Conservation (phyloP, 2,113 vertebrate genomes). For the Isichthys henryi region DNA sequence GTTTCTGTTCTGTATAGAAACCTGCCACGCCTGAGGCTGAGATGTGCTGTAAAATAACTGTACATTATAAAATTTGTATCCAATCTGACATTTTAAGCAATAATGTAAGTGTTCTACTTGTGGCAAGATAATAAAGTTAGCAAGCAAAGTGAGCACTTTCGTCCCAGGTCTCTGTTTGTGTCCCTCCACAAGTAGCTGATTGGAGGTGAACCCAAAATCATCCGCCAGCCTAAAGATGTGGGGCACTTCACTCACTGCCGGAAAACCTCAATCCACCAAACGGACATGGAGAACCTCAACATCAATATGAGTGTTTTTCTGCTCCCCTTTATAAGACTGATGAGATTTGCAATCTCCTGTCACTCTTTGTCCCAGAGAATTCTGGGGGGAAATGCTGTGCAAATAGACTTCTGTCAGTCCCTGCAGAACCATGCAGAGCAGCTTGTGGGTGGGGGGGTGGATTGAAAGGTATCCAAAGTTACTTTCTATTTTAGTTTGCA, state of each 20-base stretch:
- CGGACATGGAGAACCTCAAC: neutral
- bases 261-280: neutral
- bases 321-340: neutral
- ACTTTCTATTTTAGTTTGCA: neutral
- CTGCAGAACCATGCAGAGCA: neutral
- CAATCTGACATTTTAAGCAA: constrained; percentile 26
- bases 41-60: constrained; percentile 22
- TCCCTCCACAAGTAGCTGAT: neutral
- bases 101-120: constrained; percentile 21
- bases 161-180: neutral
- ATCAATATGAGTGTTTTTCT: neutral
- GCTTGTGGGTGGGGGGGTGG: neutral
- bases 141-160: neutral
- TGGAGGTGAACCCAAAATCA: neutral
- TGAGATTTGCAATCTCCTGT: neutral
- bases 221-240: neutral
- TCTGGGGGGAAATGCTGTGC: neutral
- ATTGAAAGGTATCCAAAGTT: neutral
- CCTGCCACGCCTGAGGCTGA: neutral
- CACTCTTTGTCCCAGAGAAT: neutral
- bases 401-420: neutral
- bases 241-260: neutral
- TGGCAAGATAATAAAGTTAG: constrained; percentile 17
- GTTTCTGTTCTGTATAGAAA: constrained; percentile 8
- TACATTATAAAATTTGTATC: constrained; percentile 20